A percentile compares a stretch with the other conserved stretches of the same genome.
Evolutionary conservation across 1,140 invertebrate species (phyloP).

Genomic region (Aleiodes sp.): DNA sequence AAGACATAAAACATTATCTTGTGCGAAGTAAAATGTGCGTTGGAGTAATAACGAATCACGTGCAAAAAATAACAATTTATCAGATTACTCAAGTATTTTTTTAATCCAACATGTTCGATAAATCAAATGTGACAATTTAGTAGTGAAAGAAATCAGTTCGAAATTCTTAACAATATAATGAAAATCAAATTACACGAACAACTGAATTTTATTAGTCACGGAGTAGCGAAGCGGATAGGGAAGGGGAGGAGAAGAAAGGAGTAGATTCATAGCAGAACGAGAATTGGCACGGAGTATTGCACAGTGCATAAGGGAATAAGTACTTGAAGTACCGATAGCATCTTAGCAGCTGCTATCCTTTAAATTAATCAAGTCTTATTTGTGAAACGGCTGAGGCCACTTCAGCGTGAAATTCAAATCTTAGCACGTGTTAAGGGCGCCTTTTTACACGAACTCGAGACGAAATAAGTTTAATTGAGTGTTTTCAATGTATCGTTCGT

Average conservation of each 20-base stretch:
- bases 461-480: background rate
- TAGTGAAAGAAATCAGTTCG: no score
- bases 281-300: background rate
- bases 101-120: no score
- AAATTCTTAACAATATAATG: background rate
- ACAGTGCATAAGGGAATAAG: background rate
- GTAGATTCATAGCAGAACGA: background rate
- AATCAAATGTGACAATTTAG: no score
- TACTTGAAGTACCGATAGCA: background rate
- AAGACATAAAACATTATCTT: no score
- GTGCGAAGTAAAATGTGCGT: no score
- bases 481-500: background rate
- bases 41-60: no score
- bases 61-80: no score
- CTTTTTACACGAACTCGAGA: background rate
- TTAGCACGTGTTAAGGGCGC: background rate
- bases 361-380: slow-evolving; percentile 12
- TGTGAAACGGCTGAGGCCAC: background rate
- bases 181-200: background rate
- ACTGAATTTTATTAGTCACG: background rate
- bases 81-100: no score
- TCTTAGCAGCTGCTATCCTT: slow-evolving; percentile 4
- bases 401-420: slow-evolving; percentile 4
- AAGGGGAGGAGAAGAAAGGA: no score
- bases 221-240: no score